Evolutionary conservation across 2,113 vertebrate species (phyloP), one percentile per base, ranked within the genome.

Genomic region (Mormyrus lacerda): DNA sequence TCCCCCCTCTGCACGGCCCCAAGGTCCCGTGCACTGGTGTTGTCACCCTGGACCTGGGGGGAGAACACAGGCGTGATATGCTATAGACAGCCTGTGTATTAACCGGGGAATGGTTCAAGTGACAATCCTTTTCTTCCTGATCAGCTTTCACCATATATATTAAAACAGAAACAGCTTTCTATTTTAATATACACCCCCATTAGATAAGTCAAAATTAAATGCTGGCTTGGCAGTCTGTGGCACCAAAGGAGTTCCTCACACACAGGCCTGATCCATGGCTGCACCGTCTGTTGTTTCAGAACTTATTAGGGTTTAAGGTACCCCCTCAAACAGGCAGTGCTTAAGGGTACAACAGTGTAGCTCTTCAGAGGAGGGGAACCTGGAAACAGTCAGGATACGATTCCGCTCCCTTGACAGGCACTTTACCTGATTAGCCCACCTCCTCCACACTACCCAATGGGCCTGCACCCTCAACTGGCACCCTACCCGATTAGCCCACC

Each of bases 1-100:
- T 98, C 97, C 10, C 97, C 97, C n/a, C 97, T 95, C 87, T 98
- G 97, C 85, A 98, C 97, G 0, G 97, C 97, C 0, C 97, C 97
- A 3, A 97, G 95, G 90, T 98, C 97, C 85, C 97, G 93, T 35
- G 96, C 95, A 0, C 95, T 97, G 88, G 95, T 93, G 17, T 97
- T 98, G 91, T 98, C 97, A 3, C 97, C 97, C 89, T 98, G 97
- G 0, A 98, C 96, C 97, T 97, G 89, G 45, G 69, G 0, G 0
- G 19, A 55, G 48, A 4, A 85, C 13, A n/a, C 27, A 89, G 19
- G 19, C 0, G 19, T 24, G 42, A 45, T 44, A 84, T 4, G 21
- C 39, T 17, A 5, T 9, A 82, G 6, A 51, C 85, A 87, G 85
- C 50, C 87, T 13, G 47, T 27, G n/a, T 65, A n/a, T 10, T 47